Base-by-base conservation (phyloP, 2,797 vertebrate genomes). In the Choloepus didactylus region DNA sequence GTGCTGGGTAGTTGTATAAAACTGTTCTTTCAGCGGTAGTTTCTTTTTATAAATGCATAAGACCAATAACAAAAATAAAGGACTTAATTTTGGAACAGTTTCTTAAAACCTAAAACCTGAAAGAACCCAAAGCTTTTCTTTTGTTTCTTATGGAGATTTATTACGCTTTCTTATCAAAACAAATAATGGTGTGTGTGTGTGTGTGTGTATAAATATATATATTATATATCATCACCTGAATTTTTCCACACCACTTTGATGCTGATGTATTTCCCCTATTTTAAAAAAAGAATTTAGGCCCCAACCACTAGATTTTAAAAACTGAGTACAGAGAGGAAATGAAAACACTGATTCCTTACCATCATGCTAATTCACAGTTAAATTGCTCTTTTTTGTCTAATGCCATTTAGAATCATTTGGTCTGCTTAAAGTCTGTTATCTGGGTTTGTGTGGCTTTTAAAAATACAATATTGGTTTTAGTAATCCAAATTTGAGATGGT, bases 381-480 rank as follows among this genome's bases (percentile, higher is more conserved):
- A 87, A 73, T 41, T 69, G 76, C 38, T 81, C 41, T 25, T 76
- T 79, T 91, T 91, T 79, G 81, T 82, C 67, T 72, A 81, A 86
- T 12, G 29, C n/a, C 80, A 14, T 73, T 73, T 51, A 79, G 70
- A 96, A 92, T 87, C 46, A 60, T 29, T 85, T 90, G 77, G 21
- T 83, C 80, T 88, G 87, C 91, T 95, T 95, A 76, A 86, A 67
- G 60, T 73, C 60, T 87, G 7, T 67, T 64, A 70, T 66, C 69
- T 94, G 60, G 51, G 38, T 92, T 95, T 81, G n/a, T 80, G 11
- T 19, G 56, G 56, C 21, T 94, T 94, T 82, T 67, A 66, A 85
- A 96, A 95, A 93, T 49, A 87, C 16, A 81, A 81, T 66, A 72
- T 49, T 77, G 23, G 54, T 91, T 93, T 89, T 94, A 87, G 81